Base-by-base conservation (phyloP, 1,140 invertebrate genomes). In the Penaeus chinensis region DNA sequence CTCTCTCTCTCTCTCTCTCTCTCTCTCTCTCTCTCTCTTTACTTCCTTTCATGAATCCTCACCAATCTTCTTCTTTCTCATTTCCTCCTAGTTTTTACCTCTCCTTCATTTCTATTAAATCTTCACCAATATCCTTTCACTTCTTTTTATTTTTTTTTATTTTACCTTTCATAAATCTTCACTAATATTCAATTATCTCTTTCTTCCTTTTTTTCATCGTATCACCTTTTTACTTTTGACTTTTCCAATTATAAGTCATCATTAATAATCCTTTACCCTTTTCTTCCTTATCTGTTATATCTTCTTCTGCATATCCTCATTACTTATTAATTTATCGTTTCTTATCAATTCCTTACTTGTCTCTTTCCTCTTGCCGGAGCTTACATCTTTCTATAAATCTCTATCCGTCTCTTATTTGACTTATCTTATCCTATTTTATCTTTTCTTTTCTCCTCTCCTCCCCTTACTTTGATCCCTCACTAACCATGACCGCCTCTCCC, bases 231-330 rank as follows among this genome's bases (percentile, higher is more conserved):
- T 42, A 2, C 1, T 42, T 42, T 8, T 8, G 7, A 42, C 37
- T 42, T 42, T 42, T 42, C 37, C 37, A 42, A 42, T 42, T 42
- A 42, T 42, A 42, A 42, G 4, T 42, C 37, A 42, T 42, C 37
- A 2, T 0, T 7, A 42, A 8, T 42, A 42, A 42, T 42, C 37
- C 32, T 32, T 69, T 27, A 27, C 63, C 22, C 20, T 69, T 65
- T 69, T 20, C 42, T 32, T 42, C 32, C 42, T 65, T n/a, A 19
- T 42, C 66, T 63, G 32, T 60, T 82, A 60, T 82, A n/a, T 83
- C 65, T 83, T 32, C 54, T 24, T 83, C 81, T 83, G 61, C 65
- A 61, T 83, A 27, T 69, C 63, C 60, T 77, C 65, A 65, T 27
- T 82, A 60, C 54, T 61, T 82, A 37, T 42, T 63, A 42, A 16